A percentile compares a stretch with the other conserved stretches of the same genome.
These are phyloP conservation scores for Hypsibius dujardini DNA, from an alignment of 1,140 invertebrate species.

Conservation along the genomic window DNA sequence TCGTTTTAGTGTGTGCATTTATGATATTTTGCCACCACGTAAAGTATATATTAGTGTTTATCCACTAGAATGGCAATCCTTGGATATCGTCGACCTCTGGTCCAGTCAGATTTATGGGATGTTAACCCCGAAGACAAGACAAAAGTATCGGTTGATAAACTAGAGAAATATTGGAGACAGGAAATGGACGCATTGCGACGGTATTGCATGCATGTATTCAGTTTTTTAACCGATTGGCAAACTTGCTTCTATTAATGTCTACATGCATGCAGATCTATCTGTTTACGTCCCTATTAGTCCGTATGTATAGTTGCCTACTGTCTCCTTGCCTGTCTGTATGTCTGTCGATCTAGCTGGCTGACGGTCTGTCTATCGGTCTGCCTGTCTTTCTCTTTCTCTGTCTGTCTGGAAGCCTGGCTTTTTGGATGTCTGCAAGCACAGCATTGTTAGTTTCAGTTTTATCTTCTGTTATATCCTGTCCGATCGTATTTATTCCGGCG, in stretches of 20 bases:
- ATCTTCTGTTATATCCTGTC: too few species aligned
- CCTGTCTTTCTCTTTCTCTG: too few species aligned
- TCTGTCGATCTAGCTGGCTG: too few species aligned
- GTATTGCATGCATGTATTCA: background rate
- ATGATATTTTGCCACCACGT: background rate
- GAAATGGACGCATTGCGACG: background rate
- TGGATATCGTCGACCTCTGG: background rate
- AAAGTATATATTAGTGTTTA: background rate
- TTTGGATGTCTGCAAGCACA: background rate
- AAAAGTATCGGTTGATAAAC: background rate
- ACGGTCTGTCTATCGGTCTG: too few species aligned
- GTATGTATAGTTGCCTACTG: too few species aligned
- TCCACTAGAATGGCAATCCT: background rate
- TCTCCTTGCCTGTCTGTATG: too few species aligned
- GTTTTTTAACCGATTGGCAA: background rate
- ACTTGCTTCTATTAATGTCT: background rate
- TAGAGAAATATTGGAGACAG: background rate
- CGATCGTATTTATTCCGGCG: too few species aligned
- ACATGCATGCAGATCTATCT: background rate
- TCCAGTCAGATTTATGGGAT: background rate
- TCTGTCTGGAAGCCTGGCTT: background rate
- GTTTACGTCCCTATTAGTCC: too few species aligned
- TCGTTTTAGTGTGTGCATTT: background rate
- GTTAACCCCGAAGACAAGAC: background rate
- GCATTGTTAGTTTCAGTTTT: too few species aligned